Evolutionary conservation across 2,888 invertebrate species (phyloP), one percentile per base, ranked within the genome.

Genomic region (Eupithecia insigniata): DNA sequence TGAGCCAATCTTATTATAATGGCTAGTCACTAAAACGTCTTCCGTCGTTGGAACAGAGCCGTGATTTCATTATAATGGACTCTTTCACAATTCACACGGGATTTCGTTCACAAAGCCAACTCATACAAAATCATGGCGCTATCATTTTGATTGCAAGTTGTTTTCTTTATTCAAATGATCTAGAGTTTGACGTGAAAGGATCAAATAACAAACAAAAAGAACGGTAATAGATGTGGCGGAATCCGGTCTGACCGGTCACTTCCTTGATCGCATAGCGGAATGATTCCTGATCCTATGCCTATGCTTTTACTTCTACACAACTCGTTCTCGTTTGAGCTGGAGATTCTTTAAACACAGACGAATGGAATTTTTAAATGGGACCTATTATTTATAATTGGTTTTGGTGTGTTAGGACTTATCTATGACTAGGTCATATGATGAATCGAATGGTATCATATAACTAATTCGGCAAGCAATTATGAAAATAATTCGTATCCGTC

Each of bases 171-270:
- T 34, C 62, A 32, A 62, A 34, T 34, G 60, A 69, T 32, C 32
- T 32, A 32, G 26, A 32, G 55, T 61, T 60, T 43, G n/a, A n/a
- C 22, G 51, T 43, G 39, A 66, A 71, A 74, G 66, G 64, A 68
- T 70, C 43, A 28, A 68, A 73, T 26, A 10, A 14, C 12, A 10
- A 55, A 66, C 43, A 55, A 67, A 69, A 69, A 58, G 34, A 69
- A 58, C 71, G 64, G 43, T 74, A 67, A 34, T 39, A 26, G 34
- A 69, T 65, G n/a, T 30, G n/a, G 26, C 67, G 79, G 80, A 83
- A 85, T 84, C 81, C 79, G 77, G 85, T 81, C 70, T 72, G 79
- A 83, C 83, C 72, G 76, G 83, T 82, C 60, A 39, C 12, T 64
- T 64, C 36, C n/a, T 39, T 64, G 30, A 22, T 62, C 26, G 7